A percentile compares a stretch with the other conserved stretches of the same genome.
Conservation (phyloP, 2,113 vertebrate species). For the western clawed frog (Xenopus tropicalis) region DNA sequence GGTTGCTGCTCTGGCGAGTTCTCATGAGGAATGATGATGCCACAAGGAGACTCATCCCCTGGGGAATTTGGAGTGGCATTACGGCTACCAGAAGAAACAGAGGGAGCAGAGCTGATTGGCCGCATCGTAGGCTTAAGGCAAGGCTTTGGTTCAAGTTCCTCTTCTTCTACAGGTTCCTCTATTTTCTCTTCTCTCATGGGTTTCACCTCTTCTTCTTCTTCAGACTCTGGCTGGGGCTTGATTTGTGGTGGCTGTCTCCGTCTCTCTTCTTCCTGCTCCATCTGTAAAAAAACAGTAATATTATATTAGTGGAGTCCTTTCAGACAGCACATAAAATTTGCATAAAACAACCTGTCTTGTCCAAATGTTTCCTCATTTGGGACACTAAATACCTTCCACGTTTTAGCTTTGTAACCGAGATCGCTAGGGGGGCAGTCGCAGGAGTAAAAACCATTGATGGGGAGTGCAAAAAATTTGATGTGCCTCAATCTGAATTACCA, state of each 20-base stretch:
- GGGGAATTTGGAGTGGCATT: constrained; percentile 90
- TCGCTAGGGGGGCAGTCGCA: no score
- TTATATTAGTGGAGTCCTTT: not conserved
- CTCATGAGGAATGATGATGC: constrained; percentile 98
- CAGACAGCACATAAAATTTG: not conserved
- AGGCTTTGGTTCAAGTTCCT: constrained; percentile 80
- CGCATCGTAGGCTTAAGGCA: constrained; percentile 92
- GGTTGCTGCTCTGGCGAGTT: constrained; percentile 91
- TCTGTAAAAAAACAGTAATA: constrained; percentile 61
- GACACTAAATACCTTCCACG: no score
- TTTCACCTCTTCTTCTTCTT: constrained; percentile 77
- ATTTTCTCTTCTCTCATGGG: constrained; percentile 85
- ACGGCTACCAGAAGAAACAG: constrained; percentile 91
- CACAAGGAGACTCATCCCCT: constrained; percentile 91
- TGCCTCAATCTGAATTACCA: no score
- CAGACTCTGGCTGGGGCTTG: constrained; percentile 82
- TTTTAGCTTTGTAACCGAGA: no score
- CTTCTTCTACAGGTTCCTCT: constrained; percentile 81
- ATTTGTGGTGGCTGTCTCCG: constrained; percentile 86
- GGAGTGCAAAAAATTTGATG: no score
- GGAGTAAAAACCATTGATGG: no score
- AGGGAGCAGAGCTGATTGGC: constrained; percentile 91
- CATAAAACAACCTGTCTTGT: not conserved
- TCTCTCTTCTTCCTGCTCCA: constrained; percentile 97
- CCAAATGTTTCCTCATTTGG: no score